Base-by-base conservation (phyloP, 2,888 invertebrate genomes). In the Melinaea menophilus region DNA sequence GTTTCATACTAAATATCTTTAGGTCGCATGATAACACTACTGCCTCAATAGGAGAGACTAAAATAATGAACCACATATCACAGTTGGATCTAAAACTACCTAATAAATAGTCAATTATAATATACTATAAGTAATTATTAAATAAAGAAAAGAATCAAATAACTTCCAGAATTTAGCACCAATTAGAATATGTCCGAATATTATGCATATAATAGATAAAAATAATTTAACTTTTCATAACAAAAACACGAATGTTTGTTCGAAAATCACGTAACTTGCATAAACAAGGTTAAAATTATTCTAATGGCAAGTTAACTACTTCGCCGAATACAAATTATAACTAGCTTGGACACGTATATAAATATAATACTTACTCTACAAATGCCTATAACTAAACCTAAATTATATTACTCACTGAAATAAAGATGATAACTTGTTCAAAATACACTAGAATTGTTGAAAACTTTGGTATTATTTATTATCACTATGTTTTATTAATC, bases 1-100 rank as follows among this genome's bases (percentile, higher is more conserved):
- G 37, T 31, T 37, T 35, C 22, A 34, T 47, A 45, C 45, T 13
- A 35, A 7, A 59, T 35, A 31, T 51, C 31, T 51, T 31, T 51
- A 51, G 51, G 31, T 51, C 51, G 51, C 11, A 31, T 22, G 22
- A 51, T 51, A 11, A 51, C 31, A 47, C 56, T 59, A 63, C 51
- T 56, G 61, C 48, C 67, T 61, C 65, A 46, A 59, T 61, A 64
- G 57, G 58, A 55, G 64, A 64, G 48, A 67, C 61, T 56, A 61
- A 65, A 69, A 62, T 70, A 73, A 73, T 72, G 67, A 73, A 69
- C 67, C 71, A 71, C 71, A 74, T 87, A 88, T 86, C 87, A 86
- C 85, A 86, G 86, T 83, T 85, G 78, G 82, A 78, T 79, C 81
- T 85, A 86, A 78, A 72, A 75, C 82, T 85, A 86, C 79, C 55